Percentiles rank a stretch among this genome's conserved stretches.
phyloP scores from a whole-genome alignment of 1,140 invertebrate genomes.

The Elysia chlorotica region DNA sequence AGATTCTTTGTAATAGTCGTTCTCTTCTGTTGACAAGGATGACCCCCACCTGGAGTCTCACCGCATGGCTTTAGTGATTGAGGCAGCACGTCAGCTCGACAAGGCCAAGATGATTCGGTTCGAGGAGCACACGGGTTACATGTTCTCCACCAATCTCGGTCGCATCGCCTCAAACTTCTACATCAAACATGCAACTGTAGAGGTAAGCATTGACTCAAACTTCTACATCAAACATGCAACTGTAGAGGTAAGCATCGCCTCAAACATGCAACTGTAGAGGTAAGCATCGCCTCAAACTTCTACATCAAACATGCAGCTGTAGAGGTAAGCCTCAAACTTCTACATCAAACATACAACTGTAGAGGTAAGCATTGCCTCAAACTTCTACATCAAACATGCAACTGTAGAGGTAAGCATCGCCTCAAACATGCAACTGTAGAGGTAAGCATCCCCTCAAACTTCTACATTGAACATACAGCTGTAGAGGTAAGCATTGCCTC shows the following conservation, averaged over 20 bases:
- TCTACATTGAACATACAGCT: too few relatives aligned
- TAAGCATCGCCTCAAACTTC: constrained; percentile 96
- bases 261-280: too few relatives aligned
- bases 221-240: constrained; percentile 98
- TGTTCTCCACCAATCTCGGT: constrained; percentile 84
- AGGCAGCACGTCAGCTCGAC: constrained; percentile 83
- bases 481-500: too few relatives aligned
- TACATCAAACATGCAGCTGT: constrained; percentile 98
- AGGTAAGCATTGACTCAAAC: constrained; percentile 88
- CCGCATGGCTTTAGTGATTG: constrained; percentile 77
- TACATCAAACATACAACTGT: too few relatives aligned
- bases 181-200: constrained; percentile 95
- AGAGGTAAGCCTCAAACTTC: too few relatives aligned
- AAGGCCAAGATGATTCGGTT: constrained; percentile 94
- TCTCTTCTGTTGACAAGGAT: too few relatives aligned
- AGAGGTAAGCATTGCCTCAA: too few relatives aligned
- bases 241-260: constrained; percentile 77
- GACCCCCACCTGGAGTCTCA: constrained; percentile 78
- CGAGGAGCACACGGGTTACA: constrained; percentile 80
- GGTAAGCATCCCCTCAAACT: too few relatives aligned
- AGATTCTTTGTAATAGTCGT: too few relatives aligned
- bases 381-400: too few relatives aligned
- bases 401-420: too few relatives aligned
- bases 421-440: too few relatives aligned
- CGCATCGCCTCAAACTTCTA: constrained; percentile 97